Evolutionary conservation across 2,113 vertebrate genomes (phyloP), one percentile per base, ranked within the genome.

Genomic region (Callorhinus ursinus): DNA sequence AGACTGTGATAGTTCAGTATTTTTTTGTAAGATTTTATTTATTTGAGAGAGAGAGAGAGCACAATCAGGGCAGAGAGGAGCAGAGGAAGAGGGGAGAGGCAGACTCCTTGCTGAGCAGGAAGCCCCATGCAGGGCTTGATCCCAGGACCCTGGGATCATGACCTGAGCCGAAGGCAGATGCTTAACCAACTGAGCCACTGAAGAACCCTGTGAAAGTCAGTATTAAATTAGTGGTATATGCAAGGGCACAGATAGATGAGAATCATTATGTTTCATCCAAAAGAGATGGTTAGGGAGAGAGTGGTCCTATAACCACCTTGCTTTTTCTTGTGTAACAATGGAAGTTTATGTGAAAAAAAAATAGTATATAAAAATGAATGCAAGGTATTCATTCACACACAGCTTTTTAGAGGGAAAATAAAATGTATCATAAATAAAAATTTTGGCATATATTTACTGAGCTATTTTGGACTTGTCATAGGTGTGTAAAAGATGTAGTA

Each of bases 351-450:
- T 91, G 18, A 15, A 76, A 79, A 36, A 46, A 77, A 84, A 94
- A 67, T n/a, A 79, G 24, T 88, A 65, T 19, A 46, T 51, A 82
- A 93, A 85, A 81, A 72, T 65, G 55, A 96, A 96, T 88, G 3
- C 10, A 94, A 85, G 6, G 1, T 13, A 36, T 49, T 42, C 46
- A 72, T 92, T 96, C 24, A 63, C 24, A 91, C 9, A 72, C 2
- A 94, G 15, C 19, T 95, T 93, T 95, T 90, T n/a, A 76, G 36
- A 95, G 92, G 18, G 80, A 95, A 97, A 91, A 83, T 63, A 46
- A 71, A 95, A 49, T 84, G 7, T 88, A 15, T 84, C 28, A 46
- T 63, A 86, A 86, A 59, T 84, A 77, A 71, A 96, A 96, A 76
- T 51, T 53, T 28, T 86, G 26, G 1, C 28, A 88, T 83, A 6